Evolutionary conservation across 2,888 invertebrate species (phyloP), one percentile per base, ranked within the genome.

Genomic region (Trachelus troglodyta): DNA sequence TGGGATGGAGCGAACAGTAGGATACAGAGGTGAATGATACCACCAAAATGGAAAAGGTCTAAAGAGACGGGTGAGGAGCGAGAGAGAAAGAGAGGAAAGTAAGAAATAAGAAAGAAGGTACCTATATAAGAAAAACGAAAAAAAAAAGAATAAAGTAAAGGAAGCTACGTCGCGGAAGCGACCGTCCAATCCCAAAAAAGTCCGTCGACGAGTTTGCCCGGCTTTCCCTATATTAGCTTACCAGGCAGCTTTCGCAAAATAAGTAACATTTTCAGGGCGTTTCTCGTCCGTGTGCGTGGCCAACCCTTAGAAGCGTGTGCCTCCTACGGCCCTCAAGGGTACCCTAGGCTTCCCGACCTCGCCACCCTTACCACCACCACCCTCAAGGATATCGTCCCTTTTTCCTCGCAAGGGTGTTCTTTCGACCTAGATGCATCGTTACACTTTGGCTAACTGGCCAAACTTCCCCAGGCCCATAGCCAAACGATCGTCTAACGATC

Each of bases 291-390:
- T 81, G 79, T 83, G 81, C 83, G 82, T 80, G 81, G 84, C 82
- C 83, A 82, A 40, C 40, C 40, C 40, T 40, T 40, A 40, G 40
- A 84, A 84, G 85, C 84, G 83, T 83, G 82, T 84, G 85, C 82
- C 84, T 80, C 78, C 83, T 87, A 89, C 84, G 82, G 85, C 88
- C 80, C 89, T 89, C 89, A 84, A 85, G 89, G 89, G 89, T 88
- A 83, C 88, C 83, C 87, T 89, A 89, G 40, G 40, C 40, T 15
- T 85, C 83, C 84, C 83, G 83, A 82, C 69, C 30, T 69, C 69
- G 31, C 33, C 31, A 33, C 69, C 69, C 69, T 69, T 15, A 1
- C 69, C 69, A 12, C 69, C 69, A 9, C 69, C 31, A 33, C 69
- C 69, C 69, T 33, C 69, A 33, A 69, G 40, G 40, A 40, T 40